These are phyloP conservation scores for Odontamblyopus lacepedii DNA, from an alignment of 2,797 vertebrate genomes.

Conservation along the genomic window DNA sequence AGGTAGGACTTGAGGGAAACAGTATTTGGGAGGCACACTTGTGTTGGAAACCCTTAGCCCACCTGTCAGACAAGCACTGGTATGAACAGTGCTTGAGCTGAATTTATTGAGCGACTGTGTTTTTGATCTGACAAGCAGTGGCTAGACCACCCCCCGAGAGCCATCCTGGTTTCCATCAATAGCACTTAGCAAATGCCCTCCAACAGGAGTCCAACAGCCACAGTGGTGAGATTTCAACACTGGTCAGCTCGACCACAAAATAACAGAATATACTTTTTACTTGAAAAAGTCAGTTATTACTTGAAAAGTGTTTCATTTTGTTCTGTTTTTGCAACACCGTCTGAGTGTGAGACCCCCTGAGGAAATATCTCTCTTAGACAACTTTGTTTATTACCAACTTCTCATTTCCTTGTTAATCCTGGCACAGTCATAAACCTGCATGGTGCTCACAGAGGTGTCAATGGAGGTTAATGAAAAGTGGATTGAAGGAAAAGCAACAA, in stretches of 20 bases:
- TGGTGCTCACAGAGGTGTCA: constrained; percentile 66
- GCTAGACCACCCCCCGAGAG: constrained; percentile 39
- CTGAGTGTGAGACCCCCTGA: constrained; percentile 33
- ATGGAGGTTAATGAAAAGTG: constrained; percentile 81
- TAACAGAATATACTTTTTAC: constrained; percentile 18
- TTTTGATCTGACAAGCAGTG: constrained; percentile 59
- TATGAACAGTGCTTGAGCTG: constrained; percentile 37
- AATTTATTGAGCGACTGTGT: constrained; percentile 54
- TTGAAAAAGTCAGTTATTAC: constrained; percentile 23
- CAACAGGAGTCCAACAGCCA: constrained; percentile 32
- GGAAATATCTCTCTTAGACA: constrained; percentile 48
- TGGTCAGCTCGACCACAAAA: constrained; percentile 30
- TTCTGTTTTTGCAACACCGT: constrained; percentile 15
- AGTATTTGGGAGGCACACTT: constrained; percentile 1
- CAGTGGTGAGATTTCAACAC: constrained; percentile 38
- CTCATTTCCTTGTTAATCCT: constrained; percentile 74
- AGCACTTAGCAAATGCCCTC: constrained; percentile 57
- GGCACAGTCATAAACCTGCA: constrained; percentile 61
- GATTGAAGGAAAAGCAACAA: constrained; percentile 72
- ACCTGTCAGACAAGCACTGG: constrained; percentile 31
- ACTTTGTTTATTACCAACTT: constrained; percentile 72
- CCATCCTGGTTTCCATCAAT: constrained; percentile 58
- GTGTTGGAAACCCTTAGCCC: constrained; percentile 26
- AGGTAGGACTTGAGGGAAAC: not conserved
- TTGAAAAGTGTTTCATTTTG: constrained; percentile 27